These are phyloP conservation scores for Paracentrotus lividus DNA, from an alignment of 53 echinoderm and acorn worm genomes.

Conservation along the genomic window DNA sequence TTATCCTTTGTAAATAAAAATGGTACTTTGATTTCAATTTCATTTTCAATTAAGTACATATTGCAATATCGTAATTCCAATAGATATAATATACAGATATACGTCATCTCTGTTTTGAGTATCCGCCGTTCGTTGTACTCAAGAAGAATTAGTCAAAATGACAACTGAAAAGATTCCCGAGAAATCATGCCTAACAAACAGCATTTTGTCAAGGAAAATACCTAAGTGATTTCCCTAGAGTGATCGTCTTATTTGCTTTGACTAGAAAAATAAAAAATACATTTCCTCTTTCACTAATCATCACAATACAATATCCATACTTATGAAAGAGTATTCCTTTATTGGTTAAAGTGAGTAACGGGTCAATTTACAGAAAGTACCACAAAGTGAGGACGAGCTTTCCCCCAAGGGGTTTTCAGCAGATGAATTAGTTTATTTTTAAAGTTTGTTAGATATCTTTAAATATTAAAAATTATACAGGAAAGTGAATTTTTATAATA, in stretches of 20 bases:
- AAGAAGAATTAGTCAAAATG: neutral
- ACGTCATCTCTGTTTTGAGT: neutral
- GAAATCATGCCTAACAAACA: neutral
- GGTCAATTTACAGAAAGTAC: neutral
- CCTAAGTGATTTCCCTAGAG: neutral
- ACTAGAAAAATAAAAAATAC: neutral
- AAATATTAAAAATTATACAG: neutral
- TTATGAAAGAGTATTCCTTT: neutral
- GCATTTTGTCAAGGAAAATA: neutral
- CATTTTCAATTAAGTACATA: too few species aligned
- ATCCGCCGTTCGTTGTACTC: neutral
- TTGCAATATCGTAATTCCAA: too few species aligned
- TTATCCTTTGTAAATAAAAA: too few species aligned
- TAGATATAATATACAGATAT: too few species aligned
- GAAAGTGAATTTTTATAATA: neutral
- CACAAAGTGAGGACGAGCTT: neutral
- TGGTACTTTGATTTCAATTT: too few species aligned
- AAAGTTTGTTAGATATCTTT: too few species aligned
- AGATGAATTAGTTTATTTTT: neutral
- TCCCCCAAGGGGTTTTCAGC: neutral
- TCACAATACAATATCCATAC: neutral
- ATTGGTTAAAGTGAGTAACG: constrained; percentile 3
- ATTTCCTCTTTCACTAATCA: neutral
- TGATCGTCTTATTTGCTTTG: neutral
- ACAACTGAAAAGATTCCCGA: neutral